phyloP scores from a whole-genome alignment of 2,113 vertebrate species.

The Isurus oxyrinchus region DNA sequence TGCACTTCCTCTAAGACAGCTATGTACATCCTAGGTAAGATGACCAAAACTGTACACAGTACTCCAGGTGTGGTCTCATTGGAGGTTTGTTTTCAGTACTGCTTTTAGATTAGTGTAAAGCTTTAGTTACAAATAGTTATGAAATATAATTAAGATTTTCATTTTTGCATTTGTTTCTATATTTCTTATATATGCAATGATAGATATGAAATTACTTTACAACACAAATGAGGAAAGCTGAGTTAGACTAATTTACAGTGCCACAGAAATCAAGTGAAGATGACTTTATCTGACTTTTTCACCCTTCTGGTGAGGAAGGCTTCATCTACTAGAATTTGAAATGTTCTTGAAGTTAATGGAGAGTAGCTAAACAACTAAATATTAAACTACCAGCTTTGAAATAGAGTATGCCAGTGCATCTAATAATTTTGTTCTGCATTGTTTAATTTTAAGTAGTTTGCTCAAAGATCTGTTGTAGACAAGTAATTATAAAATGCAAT shows the following conservation, averaged over 20 bases:
- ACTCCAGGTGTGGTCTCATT: neutral
- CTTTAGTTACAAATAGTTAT: neutral
- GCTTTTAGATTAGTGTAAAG: neutral
- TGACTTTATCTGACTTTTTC: neutral
- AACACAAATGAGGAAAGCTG: neutral
- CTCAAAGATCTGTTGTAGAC: neutral
- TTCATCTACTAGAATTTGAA: neutral
- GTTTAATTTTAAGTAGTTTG: neutral
- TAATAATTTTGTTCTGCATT: neutral
- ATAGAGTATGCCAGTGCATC: neutral
- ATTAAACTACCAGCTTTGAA: neutral
- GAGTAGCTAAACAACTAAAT: neutral
- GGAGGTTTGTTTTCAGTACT: neutral
- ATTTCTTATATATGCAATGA: neutral
- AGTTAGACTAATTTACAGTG: neutral
- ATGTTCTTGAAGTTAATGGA: neutral
- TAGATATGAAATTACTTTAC: neutral
- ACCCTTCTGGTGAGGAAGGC: neutral
- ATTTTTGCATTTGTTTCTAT: neutral
- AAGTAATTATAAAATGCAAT: neutral
- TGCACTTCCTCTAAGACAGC: neutral
- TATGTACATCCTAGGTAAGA: neutral
- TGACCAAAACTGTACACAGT: neutral
- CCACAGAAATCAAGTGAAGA: slow-evolving; percentile 1
- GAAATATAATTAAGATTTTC: neutral